These are phyloP conservation scores for Metacarcinus magister DNA, from an alignment of 2,888 invertebrate species.

Conservation along the genomic window DNA sequence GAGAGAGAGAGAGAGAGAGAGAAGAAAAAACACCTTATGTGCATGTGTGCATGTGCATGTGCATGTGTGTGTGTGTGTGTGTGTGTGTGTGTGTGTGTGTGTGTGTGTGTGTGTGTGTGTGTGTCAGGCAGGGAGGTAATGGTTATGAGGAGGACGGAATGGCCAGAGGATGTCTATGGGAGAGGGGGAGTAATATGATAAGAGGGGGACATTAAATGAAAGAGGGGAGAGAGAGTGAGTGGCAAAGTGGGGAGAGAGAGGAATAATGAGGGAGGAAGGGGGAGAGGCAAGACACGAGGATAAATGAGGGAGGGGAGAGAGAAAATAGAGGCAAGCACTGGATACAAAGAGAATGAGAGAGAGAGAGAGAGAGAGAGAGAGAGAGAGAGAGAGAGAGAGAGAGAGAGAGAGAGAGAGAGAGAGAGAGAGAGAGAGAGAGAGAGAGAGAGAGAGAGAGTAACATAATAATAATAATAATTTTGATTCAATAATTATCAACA, in stretches of 20 bases:
- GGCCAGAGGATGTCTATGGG: slow-evolving; percentile 68
- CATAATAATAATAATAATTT: slow-evolving; percentile 39
- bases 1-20: slow-evolving; percentile 59
- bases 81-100: slow-evolving; percentile 58
- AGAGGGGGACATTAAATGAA: slow-evolving; percentile 54
- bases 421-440: slow-evolving; percentile 27
- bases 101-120: slow-evolving; percentile 52
- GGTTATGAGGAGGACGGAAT: slow-evolving; percentile 56
- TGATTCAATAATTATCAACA: no score
- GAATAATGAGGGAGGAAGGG: slow-evolving; percentile 47
- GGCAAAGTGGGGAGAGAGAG: neutral
- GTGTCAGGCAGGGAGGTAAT: slow-evolving; percentile 65
- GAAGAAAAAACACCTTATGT: neutral
- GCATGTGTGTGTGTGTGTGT: slow-evolving; percentile 54
- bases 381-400: slow-evolving; percentile 53
- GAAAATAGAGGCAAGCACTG: slow-evolving; percentile 5
- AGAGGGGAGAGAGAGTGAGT: neutral
- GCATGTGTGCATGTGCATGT: neutral
- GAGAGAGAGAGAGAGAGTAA: slow-evolving; percentile 32
- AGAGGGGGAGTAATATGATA: slow-evolving; percentile 57
- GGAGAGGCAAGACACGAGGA: neutral
- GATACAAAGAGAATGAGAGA: slow-evolving; percentile 54
- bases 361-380: slow-evolving; percentile 47
- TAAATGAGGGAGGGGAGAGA: slow-evolving; percentile 17
- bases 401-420: slow-evolving; percentile 54